phyloP scores from a whole-genome alignment of 2,797 vertebrate genomes.

The Kryptolebias ocellatus region DNA sequence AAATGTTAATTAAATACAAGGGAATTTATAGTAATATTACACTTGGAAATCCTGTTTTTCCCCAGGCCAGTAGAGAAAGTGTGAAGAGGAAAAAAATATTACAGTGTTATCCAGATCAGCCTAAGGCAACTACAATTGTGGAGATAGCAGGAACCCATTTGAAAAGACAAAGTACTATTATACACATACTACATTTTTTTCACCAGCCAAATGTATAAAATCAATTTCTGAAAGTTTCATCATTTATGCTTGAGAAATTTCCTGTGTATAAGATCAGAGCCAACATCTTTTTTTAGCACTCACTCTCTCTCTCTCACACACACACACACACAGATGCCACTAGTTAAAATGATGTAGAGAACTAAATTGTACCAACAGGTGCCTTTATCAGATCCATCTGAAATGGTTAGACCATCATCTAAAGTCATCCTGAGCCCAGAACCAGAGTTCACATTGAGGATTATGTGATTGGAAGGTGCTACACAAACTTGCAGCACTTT shows the following conservation, averaged over 20 bases:
- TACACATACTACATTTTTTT: constrained; percentile 59
- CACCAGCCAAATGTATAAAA: constrained; percentile 52
- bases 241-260: constrained; percentile 32
- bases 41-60: constrained; percentile 32
- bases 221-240: constrained; percentile 43
- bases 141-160: constrained; percentile 48
- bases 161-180: constrained; percentile 66
- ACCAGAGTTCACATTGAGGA: background rate
- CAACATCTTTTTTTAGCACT: background rate
- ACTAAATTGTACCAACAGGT: background rate
- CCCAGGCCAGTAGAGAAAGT: constrained; percentile 37
- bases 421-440: background rate
- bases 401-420: background rate
- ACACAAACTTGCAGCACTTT: background rate
- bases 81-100: constrained; percentile 27
- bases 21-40: constrained; percentile 50
- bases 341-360: background rate
- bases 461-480: background rate
- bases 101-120: constrained; percentile 51
- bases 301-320: background rate
- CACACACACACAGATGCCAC: background rate
- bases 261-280: background rate
- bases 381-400: background rate
- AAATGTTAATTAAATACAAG: constrained; percentile 33
- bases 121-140: constrained; percentile 61